Percentiles rank a stretch among this genome's conserved stretches.
Evolutionary conservation across 1,140 invertebrate species (phyloP).

Genomic region (Nephotettix cincticeps): DNA sequence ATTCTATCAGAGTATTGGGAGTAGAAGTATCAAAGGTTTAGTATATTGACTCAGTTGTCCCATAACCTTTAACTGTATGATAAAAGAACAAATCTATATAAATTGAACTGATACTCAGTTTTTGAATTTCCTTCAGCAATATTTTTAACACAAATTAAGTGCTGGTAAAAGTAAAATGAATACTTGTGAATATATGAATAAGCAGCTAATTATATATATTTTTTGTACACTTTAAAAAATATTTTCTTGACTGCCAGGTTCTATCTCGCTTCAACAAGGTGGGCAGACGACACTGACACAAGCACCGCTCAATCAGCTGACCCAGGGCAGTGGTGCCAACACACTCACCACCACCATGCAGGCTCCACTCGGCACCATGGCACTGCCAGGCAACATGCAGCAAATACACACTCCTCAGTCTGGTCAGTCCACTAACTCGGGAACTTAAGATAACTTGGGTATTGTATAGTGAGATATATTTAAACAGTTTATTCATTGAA

Average conservation of each 20-base stretch:
- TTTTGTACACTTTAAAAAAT: background rate
- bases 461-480: too few species aligned
- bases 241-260: background rate
- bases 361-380: constrained; percentile 21
- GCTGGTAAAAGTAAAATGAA: background rate
- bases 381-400: constrained; percentile 36
- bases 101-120: too few species aligned
- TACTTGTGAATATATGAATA: background rate
- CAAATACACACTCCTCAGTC: constrained; percentile 46
- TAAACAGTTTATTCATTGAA: too few species aligned
- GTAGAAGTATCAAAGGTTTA: too few species aligned
- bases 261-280: constrained; percentile 5
- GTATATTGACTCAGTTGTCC: too few species aligned
- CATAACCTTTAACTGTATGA: too few species aligned
- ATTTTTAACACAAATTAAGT: background rate
- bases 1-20: too few species aligned
- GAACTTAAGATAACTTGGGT: too few species aligned
- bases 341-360: constrained; percentile 21
- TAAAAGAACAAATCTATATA: too few species aligned
- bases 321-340: constrained; percentile 6
- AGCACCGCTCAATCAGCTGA: background rate
- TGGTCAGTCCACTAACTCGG: background rate
- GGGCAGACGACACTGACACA: constrained; percentile 23
- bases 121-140: too few species aligned
- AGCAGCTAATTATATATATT: background rate